Conservation (phyloP, 2,888 invertebrate genomes). For the Flexamia atlantica region DNA sequence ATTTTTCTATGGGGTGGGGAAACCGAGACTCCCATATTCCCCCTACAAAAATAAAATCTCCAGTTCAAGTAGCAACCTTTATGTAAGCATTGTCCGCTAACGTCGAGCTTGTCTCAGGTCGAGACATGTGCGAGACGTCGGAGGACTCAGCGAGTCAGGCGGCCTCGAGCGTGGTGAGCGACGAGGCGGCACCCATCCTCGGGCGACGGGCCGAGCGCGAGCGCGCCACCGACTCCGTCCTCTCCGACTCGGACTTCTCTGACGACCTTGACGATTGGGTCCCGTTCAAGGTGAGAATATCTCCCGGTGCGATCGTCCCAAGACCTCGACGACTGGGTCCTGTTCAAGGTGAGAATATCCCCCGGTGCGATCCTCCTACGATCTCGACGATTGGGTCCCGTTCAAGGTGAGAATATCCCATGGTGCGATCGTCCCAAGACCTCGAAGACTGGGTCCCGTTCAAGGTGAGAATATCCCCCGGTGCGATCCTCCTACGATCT, state of each 20-base stretch:
- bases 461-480: constrained; percentile 75
- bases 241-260: constrained; percentile 75
- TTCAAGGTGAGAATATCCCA: constrained; percentile 76
- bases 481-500: no score
- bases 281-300: constrained; percentile 76
- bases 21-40: no score
- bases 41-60: no score
- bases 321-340: constrained; percentile 85
- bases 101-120: constrained; percentile 15
- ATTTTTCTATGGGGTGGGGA: no score
- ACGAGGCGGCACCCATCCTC: constrained; percentile 80
- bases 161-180: constrained; percentile 78
- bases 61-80: no score
- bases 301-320: constrained; percentile 77
- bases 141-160: constrained; percentile 85
- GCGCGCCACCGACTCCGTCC: constrained; percentile 65
- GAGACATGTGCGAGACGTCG: constrained; percentile 73
- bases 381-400: constrained; percentile 85
- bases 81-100: no score
- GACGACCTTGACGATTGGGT: constrained; percentile 86
- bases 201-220: constrained; percentile 82
- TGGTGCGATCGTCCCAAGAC: constrained; percentile 79
- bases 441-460: constrained; percentile 85
- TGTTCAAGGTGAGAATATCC: constrained; percentile 76
- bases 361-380: constrained; percentile 78